Evolutionary conservation across 2,888 invertebrate genomes (phyloP).

Genomic region (Drosophila macrospina): DNA sequence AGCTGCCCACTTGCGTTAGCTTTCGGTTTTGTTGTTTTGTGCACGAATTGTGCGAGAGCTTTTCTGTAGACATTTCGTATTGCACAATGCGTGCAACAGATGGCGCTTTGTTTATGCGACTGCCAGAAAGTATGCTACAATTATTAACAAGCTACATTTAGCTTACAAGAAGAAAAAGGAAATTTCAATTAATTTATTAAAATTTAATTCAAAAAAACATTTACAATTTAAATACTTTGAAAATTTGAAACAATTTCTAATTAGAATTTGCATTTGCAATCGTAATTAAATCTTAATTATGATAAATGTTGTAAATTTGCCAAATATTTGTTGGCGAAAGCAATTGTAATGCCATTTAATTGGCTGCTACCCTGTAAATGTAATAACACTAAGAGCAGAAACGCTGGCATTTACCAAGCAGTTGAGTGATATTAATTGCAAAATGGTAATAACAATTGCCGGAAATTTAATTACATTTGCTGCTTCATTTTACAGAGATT

Average conservation of each 20-base stretch:
- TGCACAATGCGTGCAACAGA: constrained; percentile 51
- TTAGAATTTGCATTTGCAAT: not conserved
- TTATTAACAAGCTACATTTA: not conserved
- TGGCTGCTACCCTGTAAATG: not conserved
- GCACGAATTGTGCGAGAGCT: constrained; percentile 24
- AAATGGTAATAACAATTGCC: not conserved
- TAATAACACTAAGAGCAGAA: not conserved
- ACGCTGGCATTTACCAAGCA: not conserved
- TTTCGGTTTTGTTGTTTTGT: constrained; percentile 11
- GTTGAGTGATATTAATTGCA: constrained; percentile 13
- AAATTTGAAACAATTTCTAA: not conserved
- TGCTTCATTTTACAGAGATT: not conserved
- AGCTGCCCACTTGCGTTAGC: constrained; percentile 1
- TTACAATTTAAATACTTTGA: not conserved
- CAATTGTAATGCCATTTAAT: constrained; percentile 24
- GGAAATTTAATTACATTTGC: not conserved
- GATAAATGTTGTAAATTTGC: constrained; percentile 6
- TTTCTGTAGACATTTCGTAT: constrained; percentile 61
- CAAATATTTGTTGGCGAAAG: not conserved
- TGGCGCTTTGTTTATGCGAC: constrained; percentile 45
- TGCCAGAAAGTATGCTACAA: not conserved
- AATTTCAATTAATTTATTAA: not conserved
- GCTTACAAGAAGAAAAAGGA: not conserved
- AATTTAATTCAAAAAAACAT: not conserved
- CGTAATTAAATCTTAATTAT: not conserved